Conservation (phyloP, 2,888 invertebrate species). For the Acheta domesticus region DNA sequence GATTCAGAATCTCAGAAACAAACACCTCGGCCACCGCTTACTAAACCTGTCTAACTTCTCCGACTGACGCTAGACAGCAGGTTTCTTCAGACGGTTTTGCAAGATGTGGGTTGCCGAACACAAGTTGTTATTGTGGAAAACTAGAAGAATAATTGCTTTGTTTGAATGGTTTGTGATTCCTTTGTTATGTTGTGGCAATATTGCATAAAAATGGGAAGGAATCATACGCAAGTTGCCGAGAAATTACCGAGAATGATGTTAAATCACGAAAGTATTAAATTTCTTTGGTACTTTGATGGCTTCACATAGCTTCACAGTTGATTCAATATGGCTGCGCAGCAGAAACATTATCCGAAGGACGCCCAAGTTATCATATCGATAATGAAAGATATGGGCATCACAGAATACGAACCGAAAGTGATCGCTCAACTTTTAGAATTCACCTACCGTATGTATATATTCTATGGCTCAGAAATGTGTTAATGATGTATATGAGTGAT, state of each 20-base stretch:
- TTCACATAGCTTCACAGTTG: background rate
- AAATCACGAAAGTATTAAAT: background rate
- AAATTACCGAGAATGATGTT: too few species aligned
- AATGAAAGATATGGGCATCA: constrained; percentile 90
- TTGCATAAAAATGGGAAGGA: too few species aligned
- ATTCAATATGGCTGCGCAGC: constrained; percentile 31
- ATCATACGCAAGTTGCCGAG: too few species aligned
- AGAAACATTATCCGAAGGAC: constrained; percentile 74
- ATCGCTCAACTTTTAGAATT: constrained; percentile 94
- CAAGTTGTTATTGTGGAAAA: background rate
- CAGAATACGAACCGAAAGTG: constrained; percentile 90
- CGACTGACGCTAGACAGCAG: too few species aligned
- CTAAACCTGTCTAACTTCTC: background rate
- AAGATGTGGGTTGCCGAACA: too few species aligned
- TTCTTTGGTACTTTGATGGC: background rate
- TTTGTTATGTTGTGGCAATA: too few species aligned
- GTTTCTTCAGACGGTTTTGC: too few species aligned
- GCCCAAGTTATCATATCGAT: constrained; percentile 93
- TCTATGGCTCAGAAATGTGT: background rate
- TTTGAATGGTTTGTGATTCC: too few species aligned
- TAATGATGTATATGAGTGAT: background rate
- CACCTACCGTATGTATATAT: constrained; percentile 68
- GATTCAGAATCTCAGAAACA: background rate
- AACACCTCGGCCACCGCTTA: background rate
- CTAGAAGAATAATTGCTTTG: background rate